These are phyloP conservation scores for Aradophagus sp. DNA, from an alignment of 1,140 invertebrate genomes.

Conservation along the genomic window DNA sequence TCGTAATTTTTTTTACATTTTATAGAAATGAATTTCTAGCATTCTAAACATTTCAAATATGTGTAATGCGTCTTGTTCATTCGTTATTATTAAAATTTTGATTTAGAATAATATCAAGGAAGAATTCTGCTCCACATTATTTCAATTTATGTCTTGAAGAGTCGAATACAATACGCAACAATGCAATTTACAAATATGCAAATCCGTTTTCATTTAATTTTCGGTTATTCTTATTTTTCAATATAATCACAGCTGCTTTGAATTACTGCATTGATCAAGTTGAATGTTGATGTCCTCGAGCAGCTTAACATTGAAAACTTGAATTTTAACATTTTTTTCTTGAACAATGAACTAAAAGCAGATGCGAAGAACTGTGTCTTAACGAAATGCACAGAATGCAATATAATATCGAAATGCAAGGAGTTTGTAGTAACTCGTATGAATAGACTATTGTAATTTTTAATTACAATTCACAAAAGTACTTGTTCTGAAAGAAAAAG, in stretches of 20 bases:
- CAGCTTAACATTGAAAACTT: slow-evolving; percentile 50
- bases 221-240: slow-evolving; percentile 54
- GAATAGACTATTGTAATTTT: slow-evolving; percentile 17
- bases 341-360: slow-evolving; percentile 43
- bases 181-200: slow-evolving; percentile 36
- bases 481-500: background rate
- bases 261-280: slow-evolving; percentile 41
- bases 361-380: slow-evolving; percentile 44
- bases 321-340: slow-evolving; percentile 48
- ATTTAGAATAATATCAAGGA: no score
- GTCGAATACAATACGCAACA: slow-evolving; percentile 21
- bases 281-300: slow-evolving; percentile 39
- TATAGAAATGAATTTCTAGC: no score
- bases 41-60: no score
- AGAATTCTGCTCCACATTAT: no score
- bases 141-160: no score
- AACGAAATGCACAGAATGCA: slow-evolving; percentile 33
- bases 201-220: slow-evolving; percentile 50
- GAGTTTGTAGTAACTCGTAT: slow-evolving; percentile 6
- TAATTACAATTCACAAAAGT: slow-evolving; percentile 1
- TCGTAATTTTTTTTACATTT: no score
- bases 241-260: slow-evolving; percentile 57
- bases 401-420: slow-evolving; percentile 26
- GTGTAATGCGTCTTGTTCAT: no score
- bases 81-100: no score